Conservation (phyloP, 2,797 vertebrate genomes). For the Lophius americanus region DNA sequence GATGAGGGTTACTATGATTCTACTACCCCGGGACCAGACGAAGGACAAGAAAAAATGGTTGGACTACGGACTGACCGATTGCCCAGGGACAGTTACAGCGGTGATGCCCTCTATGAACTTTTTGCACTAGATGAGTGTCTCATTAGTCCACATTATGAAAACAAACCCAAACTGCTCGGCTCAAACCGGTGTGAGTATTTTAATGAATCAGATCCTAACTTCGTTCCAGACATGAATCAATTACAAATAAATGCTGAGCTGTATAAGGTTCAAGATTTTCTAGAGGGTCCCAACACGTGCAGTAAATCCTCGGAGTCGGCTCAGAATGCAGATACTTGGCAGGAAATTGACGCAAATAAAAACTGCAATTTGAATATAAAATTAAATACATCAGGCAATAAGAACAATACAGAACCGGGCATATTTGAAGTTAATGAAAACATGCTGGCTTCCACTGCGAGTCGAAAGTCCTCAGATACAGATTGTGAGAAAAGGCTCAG, state of each 20-base stretch:
- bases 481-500: constrained; percentile 64
- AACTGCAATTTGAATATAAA: constrained; percentile 69
- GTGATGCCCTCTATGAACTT: constrained; percentile 96
- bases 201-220: constrained; percentile 75
- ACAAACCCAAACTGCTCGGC: constrained; percentile 78
- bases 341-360: constrained; percentile 66
- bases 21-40: constrained; percentile 92
- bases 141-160: constrained; percentile 87
- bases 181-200: constrained; percentile 83
- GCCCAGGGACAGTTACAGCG: constrained; percentile 96
- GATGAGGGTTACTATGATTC: constrained; percentile 97
- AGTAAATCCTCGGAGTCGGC: constrained; percentile 71
- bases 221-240: constrained; percentile 77
- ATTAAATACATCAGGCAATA: constrained; percentile 61
- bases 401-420: constrained; percentile 58
- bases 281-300: constrained; percentile 82
- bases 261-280: constrained; percentile 85
- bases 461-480: constrained; percentile 40
- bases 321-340: constrained; percentile 56
- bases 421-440: constrained; percentile 58
- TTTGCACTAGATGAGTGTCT: constrained; percentile 90
- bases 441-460: constrained; percentile 48
- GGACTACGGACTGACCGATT: constrained; percentile 84
- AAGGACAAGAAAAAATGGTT: constrained; percentile 83
- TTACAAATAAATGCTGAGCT: constrained; percentile 87